Conservation (phyloP, 2,888 invertebrate species). For the Meganola albula region DNA sequence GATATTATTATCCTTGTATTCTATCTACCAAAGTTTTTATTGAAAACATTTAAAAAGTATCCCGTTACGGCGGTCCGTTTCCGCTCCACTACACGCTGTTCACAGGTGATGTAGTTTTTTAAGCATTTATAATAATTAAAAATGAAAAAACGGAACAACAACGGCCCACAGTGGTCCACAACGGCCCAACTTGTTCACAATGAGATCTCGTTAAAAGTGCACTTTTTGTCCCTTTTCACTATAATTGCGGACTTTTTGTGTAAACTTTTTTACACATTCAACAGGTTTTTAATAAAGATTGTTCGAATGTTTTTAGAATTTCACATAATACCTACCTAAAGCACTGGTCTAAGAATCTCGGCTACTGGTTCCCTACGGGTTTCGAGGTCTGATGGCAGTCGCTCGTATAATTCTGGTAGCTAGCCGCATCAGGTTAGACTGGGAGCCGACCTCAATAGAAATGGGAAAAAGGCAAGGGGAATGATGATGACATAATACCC, state of each 20-base stretch:
- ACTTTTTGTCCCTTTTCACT: conserved; percentile 41
- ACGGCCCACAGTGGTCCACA: too few relatives aligned
- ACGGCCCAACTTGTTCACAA: conserved; percentile 46
- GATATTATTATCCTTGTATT: too few relatives aligned
- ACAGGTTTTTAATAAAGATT: conserved; percentile 28
- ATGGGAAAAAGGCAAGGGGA: too few relatives aligned
- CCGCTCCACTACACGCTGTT: conserved; percentile 66
- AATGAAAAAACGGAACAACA: conserved; percentile 55
- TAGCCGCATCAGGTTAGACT: too few relatives aligned
- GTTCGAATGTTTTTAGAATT: conserved; percentile 24
- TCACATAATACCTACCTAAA: too few relatives aligned
- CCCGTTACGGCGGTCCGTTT: conserved; percentile 72
- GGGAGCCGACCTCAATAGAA: too few relatives aligned
- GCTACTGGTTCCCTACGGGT: too few relatives aligned
- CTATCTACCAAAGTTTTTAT: conserved; percentile 65
- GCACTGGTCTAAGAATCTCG: too few relatives aligned
- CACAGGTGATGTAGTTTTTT: conserved; percentile 69
- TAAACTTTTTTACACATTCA: conserved; percentile 19
- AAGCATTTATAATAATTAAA: conserved; percentile 66
- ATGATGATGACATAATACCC: conserved; percentile 23
- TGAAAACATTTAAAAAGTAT: conserved; percentile 51
- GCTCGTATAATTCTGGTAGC: too few relatives aligned
- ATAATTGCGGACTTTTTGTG: conserved; percentile 44
- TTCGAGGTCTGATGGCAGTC: too few relatives aligned
- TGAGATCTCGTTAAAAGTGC: conserved; percentile 61